Evolutionary conservation across 2,888 invertebrate genomes (phyloP).

Genomic region (Glyphotaelius pellucidus): DNA sequence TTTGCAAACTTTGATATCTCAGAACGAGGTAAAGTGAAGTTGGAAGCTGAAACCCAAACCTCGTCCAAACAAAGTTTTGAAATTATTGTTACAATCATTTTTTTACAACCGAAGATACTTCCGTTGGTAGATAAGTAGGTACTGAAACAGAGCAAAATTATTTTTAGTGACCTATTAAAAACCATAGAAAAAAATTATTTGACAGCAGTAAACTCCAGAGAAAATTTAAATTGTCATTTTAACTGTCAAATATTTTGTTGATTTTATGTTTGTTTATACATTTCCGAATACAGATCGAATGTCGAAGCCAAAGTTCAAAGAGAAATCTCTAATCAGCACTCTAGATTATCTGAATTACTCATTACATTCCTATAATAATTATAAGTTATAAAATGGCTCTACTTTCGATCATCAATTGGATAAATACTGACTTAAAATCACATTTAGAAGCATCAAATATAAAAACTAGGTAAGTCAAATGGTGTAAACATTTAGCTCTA

Average conservation of each 20-base stretch:
- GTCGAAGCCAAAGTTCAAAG: constrained; percentile 29
- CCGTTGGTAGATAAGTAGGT: neutral
- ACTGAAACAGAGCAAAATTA: neutral
- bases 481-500: neutral
- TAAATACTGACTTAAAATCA: constrained; percentile 6
- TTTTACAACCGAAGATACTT: neutral
- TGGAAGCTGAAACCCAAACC: too few species aligned
- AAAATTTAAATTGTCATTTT: neutral
- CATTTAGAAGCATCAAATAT: neutral
- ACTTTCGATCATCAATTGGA: neutral
- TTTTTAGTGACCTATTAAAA: neutral
- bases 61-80: too few species aligned
- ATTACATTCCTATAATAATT: constrained; percentile 2
- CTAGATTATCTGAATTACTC: neutral
- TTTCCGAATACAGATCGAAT: neutral
- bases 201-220: neutral
- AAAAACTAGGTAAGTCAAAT: constrained; percentile 15
- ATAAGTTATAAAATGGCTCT: constrained; percentile 14
- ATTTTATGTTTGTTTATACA: neutral
- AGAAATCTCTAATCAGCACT: constrained; percentile 24
- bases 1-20: too few species aligned
- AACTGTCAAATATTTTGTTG: neutral
- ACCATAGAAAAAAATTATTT: neutral
- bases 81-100: too few species aligned
- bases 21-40: too few species aligned